phyloP scores from a whole-genome alignment of 1,140 invertebrate species.

The Papilio polytes region DNA sequence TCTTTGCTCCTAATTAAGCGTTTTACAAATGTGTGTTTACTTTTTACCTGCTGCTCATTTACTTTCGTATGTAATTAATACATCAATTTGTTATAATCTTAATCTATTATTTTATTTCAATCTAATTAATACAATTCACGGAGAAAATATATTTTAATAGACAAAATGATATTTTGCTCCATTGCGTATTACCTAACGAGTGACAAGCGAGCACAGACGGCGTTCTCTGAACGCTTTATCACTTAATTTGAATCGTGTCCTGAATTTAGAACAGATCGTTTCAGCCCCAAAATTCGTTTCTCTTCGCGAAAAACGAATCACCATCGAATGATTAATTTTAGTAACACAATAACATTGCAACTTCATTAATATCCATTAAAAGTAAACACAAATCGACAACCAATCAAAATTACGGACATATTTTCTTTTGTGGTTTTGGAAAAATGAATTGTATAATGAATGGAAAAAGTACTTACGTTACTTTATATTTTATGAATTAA shows the following conservation, averaged over 20 bases:
- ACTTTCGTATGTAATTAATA: neutral
- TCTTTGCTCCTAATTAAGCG: neutral
- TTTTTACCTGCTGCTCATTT: neutral
- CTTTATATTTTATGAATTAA: neutral
- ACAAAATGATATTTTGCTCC: conserved; percentile 29
- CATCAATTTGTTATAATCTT: neutral
- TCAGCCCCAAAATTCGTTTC: conserved; percentile 55
- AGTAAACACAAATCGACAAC: neutral
- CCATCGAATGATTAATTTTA: conserved; percentile 56
- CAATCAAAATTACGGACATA: neutral
- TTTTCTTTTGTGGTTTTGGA: too few relatives aligned
- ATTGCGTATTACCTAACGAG: conserved; percentile 55
- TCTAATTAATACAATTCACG: neutral
- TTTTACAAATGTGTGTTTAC: neutral
- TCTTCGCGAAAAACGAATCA: conserved; percentile 55
- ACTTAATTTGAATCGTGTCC: conserved; percentile 79
- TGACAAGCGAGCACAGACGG: conserved; percentile 64
- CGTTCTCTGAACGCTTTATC: conserved; percentile 69
- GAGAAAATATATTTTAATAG: neutral
- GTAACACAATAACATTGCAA: conserved; percentile 19
- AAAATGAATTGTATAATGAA: too few relatives aligned
- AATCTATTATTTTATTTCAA: neutral
- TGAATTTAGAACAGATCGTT: conserved; percentile 62
- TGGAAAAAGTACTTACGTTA: neutral
- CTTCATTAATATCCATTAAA: conserved; percentile 16